These are phyloP conservation scores for Accipiter cooperii DNA, from an alignment of 2,113 vertebrate genomes.

Conservation along the genomic window DNA sequence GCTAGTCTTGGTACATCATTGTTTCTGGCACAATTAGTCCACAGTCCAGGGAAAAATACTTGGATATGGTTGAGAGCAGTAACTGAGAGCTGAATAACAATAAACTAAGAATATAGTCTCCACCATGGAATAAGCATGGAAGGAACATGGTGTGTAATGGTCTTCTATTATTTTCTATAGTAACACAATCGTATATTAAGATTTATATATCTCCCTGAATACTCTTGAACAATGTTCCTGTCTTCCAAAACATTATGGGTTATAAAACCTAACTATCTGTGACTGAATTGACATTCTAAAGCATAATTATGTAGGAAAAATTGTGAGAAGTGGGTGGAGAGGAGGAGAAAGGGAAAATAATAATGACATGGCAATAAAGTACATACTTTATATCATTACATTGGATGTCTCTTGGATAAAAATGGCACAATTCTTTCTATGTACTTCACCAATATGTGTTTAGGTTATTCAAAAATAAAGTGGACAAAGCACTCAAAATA, in stretches of 20 bases:
- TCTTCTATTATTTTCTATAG: background rate
- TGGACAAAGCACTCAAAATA: background rate
- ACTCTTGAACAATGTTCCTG: background rate
- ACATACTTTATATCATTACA: background rate
- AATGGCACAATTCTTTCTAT: background rate
- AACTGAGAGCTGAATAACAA: background rate
- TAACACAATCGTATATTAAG: background rate
- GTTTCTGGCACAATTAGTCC: background rate
- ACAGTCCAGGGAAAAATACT: background rate
- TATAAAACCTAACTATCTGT: background rate
- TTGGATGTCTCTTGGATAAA: background rate
- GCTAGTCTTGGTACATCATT: background rate
- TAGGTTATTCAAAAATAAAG: background rate
- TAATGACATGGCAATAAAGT: background rate
- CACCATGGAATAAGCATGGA: background rate
- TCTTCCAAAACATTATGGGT: background rate
- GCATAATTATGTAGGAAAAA: background rate
- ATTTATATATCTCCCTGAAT: background rate
- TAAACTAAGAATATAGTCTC: background rate
- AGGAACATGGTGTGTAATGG: background rate
- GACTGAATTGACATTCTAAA: background rate
- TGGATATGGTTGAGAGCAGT: background rate
- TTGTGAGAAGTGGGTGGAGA: background rate
- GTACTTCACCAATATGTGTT: background rate
- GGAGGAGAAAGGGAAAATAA: background rate